These are phyloP conservation scores for Archips xylosteana DNA, from an alignment of 2,888 invertebrate genomes.

Conservation along the genomic window DNA sequence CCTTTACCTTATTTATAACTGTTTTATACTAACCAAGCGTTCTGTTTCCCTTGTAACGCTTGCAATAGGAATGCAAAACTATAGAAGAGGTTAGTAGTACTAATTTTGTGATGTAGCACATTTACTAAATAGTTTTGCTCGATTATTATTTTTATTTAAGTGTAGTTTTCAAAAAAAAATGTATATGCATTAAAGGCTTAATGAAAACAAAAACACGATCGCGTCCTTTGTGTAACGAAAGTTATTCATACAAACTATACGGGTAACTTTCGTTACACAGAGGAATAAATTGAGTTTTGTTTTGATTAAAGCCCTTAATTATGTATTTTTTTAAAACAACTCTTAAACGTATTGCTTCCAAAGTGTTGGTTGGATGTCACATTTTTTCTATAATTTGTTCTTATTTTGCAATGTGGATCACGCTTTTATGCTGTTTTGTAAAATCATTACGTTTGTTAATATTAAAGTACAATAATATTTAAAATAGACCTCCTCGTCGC, in stretches of 20 bases:
- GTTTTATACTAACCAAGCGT: slow-evolving; percentile 34
- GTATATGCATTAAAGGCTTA: too few relatives aligned
- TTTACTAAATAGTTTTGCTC: background rate
- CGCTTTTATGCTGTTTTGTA: background rate
- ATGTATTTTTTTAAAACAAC: too few relatives aligned
- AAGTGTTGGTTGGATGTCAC: background rate
- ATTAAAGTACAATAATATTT: background rate
- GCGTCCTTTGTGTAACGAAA: too few relatives aligned
- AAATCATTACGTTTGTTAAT: background rate
- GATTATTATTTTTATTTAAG: background rate
- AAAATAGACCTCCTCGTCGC: background rate
- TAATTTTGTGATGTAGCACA: slow-evolving; percentile 42
- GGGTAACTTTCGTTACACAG: too few relatives aligned
- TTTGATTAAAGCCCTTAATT: too few relatives aligned
- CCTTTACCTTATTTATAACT: background rate
- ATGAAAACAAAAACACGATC: too few relatives aligned
- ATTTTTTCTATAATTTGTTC: background rate
- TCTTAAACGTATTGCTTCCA: background rate
- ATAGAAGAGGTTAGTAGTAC: slow-evolving; percentile 81
- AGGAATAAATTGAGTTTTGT: too few relatives aligned
- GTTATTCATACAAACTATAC: too few relatives aligned
- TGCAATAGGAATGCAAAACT: slow-evolving; percentile 80
- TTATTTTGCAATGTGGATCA: background rate
- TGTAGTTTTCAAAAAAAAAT: too few relatives aligned
- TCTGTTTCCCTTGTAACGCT: slow-evolving; percentile 67